Evolutionary conservation across 2,113 vertebrate species (phyloP).

Genomic region (Corythoichthys intestinalis): DNA sequence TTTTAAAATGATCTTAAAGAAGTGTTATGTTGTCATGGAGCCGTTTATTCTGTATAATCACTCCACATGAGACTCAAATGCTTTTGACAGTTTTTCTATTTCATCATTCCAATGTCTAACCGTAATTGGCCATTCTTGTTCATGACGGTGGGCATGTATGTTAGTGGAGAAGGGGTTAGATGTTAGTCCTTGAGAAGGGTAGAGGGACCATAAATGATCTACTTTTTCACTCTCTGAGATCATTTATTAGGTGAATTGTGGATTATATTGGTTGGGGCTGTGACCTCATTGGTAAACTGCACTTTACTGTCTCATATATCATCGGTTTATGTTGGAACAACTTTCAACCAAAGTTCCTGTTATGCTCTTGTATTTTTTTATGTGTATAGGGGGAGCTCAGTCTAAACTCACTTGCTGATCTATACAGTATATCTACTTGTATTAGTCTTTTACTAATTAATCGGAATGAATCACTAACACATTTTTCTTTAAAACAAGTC

Average conservation of each 20-base stretch:
- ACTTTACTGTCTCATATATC: slow-evolving; percentile 26
- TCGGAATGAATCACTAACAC: background rate
- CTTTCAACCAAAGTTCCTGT: slow-evolving; percentile 22
- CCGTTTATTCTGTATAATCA: background rate
- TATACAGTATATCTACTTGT: background rate
- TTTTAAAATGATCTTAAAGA: background rate
- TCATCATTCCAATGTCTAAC: background rate
- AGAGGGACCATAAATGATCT: slow-evolving; percentile 32
- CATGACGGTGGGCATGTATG: slow-evolving; percentile 15
- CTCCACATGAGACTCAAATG: slow-evolving; percentile 1
- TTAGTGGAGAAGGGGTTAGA: slow-evolving; percentile 1
- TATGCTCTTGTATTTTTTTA: background rate
- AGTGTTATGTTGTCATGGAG: background rate
- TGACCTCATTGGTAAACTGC: slow-evolving; percentile 37
- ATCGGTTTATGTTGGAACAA: slow-evolving; percentile 32
- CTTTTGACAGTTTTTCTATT: slow-evolving; percentile 10
- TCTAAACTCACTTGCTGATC: background rate
- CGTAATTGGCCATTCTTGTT: background rate
- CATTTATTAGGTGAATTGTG: slow-evolving; percentile 30
- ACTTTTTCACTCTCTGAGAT: slow-evolving; percentile 24
- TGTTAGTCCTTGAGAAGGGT: slow-evolving; percentile 54
- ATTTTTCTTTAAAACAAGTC: background rate
- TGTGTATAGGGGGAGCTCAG: background rate
- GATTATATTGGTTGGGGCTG: slow-evolving; percentile 41
- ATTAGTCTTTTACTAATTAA: background rate